These are phyloP conservation scores for Rotaria macrura DNA, from an alignment of 2,888 invertebrate species.

Conservation along the genomic window DNA sequence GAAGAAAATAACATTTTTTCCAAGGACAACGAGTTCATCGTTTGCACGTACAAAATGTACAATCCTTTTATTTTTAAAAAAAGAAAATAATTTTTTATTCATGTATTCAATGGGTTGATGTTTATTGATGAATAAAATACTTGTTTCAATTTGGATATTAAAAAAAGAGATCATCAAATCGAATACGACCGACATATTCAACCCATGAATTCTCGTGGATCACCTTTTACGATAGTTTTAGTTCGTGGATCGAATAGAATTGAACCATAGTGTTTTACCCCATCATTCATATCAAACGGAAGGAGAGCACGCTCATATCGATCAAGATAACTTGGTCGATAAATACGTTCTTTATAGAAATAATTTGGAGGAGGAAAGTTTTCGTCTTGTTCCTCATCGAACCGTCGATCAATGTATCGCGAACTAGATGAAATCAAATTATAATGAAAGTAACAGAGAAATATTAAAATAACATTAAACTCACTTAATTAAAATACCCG, in stretches of 20 bases:
- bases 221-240: neutral
- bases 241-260: neutral
- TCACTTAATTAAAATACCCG: neutral
- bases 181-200: neutral
- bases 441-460: no score
- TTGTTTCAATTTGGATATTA: neutral
- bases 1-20: no score
- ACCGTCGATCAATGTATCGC: neutral
- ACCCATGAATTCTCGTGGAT: neutral
- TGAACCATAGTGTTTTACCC: no score
- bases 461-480: neutral
- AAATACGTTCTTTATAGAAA: neutral
- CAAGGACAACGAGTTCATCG: no score
- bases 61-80: no score
- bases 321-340: neutral
- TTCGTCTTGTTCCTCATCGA: neutral
- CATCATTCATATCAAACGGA: no score
- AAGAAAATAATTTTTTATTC: no score
- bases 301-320: neutral
- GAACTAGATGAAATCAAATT: neutral
- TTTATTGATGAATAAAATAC: no score
- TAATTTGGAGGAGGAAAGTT: neutral
- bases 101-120: neutral
- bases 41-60: no score
- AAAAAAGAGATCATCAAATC: neutral